Base-by-base conservation (phyloP, 1,140 invertebrate genomes). In the Penaeus japonicus region DNA sequence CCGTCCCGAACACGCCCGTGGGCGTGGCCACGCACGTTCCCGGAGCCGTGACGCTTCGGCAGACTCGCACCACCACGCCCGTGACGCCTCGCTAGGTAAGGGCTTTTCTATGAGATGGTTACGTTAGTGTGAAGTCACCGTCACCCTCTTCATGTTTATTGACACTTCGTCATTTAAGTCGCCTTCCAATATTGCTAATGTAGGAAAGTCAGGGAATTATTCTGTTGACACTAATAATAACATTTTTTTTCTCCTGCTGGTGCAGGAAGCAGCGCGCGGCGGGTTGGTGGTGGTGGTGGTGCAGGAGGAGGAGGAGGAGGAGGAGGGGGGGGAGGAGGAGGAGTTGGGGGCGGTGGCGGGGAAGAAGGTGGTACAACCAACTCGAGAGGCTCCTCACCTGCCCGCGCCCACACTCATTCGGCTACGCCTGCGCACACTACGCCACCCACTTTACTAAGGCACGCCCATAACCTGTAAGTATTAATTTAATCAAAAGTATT, bases 1-100 rank as follows among this genome's bases (percentile, higher is more conserved):
- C 79, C 85, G 85, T 82, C 85, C 85, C 75, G 85, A 87, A 79
- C 78, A 87, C 85, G 78, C 85, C 78, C 85, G 85, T 55, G 85
- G 78, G 78, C 85, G 85, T 55, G 85, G 85, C 39, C 85, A 87
- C 79, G 59, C 62, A 17, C 85, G 85, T 55, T 87, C 85, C 78
- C 85, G 85, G n/a, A 87, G 85, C 79, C 35, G 85, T 27, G 85
- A 87, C 85, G 85, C 85, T 62, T 87, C 85, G n/a, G 39, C 85
- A 12, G 85, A 87, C 79, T 81, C 85, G 4, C 79, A 87, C 85
- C 85, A 87, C 85, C 85, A 87, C 85, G 78, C 85, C 59, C 85
- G 85, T 47, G 85, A 87, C 57, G 39, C 85, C 79, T 87, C 85
- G 39, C 53, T 87, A 87, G 85, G 85, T 87, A 35, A 55, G 85